Evolutionary conservation across 30 jellyfish, hydroid and myxozoan genomes (phyloP).

Genomic region (Turritopsis dohrnii): DNA sequence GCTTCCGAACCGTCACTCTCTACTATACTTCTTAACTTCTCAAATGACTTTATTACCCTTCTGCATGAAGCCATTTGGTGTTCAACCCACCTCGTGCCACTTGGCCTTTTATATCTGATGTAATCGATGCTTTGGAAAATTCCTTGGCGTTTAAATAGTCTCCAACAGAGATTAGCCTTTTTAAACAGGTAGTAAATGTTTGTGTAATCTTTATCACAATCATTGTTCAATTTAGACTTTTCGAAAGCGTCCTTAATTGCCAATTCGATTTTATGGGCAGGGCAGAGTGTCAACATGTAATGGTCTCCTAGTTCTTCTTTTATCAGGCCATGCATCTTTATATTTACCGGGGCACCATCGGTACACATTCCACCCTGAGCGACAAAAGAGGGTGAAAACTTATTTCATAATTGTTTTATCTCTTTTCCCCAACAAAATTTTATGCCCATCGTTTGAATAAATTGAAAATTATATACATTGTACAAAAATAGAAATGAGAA

Average conservation of each 20-base stretch:
- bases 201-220: slow-evolving; percentile 6
- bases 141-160: background rate
- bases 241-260: slow-evolving; percentile 8
- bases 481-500: no score
- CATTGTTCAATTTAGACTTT: background rate
- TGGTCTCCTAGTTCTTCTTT: slow-evolving; percentile 28
- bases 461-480: no score
- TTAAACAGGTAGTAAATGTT: slow-evolving; percentile 24
- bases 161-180: background rate
- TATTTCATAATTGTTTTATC: no score
- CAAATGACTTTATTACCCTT: no score
- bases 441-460: no score
- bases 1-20: no score
- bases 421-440: no score
- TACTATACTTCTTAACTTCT: no score
- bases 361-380: background rate
- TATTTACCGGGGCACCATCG: background rate
- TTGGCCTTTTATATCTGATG: background rate
- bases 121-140: background rate
- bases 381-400: no score
- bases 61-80: slow-evolving; percentile 4
- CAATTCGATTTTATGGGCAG: slow-evolving; percentile 10
- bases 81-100: slow-evolving; percentile 19
- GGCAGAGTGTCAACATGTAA: background rate
- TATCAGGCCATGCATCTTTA: slow-evolving; percentile 1